phyloP scores from a whole-genome alignment of 2,888 invertebrate genomes.

The Urechis unicinctus region DNA sequence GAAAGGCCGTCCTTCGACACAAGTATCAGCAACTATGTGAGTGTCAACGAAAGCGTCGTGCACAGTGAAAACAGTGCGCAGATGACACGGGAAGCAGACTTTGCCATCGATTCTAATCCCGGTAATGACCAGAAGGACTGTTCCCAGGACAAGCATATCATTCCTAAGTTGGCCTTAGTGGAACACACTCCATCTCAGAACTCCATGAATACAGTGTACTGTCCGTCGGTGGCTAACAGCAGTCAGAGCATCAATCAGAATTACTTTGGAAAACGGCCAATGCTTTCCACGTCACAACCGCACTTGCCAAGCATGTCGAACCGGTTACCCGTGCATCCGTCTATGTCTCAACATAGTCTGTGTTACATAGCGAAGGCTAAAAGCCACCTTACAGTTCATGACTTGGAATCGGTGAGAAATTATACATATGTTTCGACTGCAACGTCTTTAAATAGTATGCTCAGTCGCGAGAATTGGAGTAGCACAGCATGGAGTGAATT shows the following conservation, averaged over 20 bases:
- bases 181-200: not conserved
- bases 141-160: not conserved
- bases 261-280: slow-evolving; percentile 1
- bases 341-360: slow-evolving; percentile 1
- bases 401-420: slow-evolving; percentile 13
- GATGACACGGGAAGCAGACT: not conserved
- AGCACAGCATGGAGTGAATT: slow-evolving; percentile 6
- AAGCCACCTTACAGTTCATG: slow-evolving; percentile 1
- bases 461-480: slow-evolving; percentile 2
- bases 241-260: not conserved
- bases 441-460: slow-evolving; percentile 7
- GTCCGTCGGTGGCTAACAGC: not conserved
- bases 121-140: not conserved
- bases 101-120: not conserved
- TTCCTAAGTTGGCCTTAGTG: no score
- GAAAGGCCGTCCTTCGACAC: slow-evolving; percentile 10
- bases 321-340: not conserved
- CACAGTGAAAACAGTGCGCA: not conserved
- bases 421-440: slow-evolving; percentile 4
- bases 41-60: not conserved
- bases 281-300: slow-evolving; percentile 12
- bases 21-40: slow-evolving; percentile 3
- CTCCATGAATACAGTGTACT: no score
- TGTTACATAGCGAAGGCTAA: not conserved
- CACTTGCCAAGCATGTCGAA: slow-evolving; percentile 10